Evolutionary conservation across 2,113 vertebrate species (phyloP).

Genomic region (Pipra filicauda): DNA sequence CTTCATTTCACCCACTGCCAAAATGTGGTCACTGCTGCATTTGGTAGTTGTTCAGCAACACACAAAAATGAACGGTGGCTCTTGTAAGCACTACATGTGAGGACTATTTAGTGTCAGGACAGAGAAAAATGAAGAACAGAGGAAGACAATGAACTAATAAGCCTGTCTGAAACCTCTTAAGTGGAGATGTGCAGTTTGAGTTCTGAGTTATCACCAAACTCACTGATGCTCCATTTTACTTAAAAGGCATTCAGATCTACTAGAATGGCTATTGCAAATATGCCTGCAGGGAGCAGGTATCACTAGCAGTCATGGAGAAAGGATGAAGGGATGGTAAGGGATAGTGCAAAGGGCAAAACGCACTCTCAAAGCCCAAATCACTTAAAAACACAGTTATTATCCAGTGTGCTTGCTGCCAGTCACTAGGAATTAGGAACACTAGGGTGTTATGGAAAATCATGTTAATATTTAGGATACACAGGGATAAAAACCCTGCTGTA

Average conservation of each 20-base stretch:
- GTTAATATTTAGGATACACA: background rate
- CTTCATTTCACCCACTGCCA: background rate
- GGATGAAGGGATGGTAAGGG: background rate
- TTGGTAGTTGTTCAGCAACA: background rate
- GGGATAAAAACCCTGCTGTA: no score
- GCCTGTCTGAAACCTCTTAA: background rate
- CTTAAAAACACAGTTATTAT: background rate
- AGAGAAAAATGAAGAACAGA: background rate
- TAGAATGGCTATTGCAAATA: background rate
- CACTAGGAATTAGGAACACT: background rate
- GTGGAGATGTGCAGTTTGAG: background rate
- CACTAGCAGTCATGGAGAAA: background rate
- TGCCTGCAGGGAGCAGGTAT: background rate
- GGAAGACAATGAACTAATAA: background rate
- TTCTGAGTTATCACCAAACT: background rate
- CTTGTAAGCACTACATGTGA: background rate
- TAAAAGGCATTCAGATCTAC: background rate
- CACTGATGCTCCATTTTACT: background rate
- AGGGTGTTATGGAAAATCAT: background rate
- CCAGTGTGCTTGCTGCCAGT: background rate
- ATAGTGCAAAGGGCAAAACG: slow-evolving; percentile 4
- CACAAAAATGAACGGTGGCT: background rate
- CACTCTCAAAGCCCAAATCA: background rate
- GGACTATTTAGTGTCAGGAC: background rate
- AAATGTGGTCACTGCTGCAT: background rate